Evolutionary conservation across 2,113 vertebrate species (phyloP).

Genomic region (Ailurus styani): DNA sequence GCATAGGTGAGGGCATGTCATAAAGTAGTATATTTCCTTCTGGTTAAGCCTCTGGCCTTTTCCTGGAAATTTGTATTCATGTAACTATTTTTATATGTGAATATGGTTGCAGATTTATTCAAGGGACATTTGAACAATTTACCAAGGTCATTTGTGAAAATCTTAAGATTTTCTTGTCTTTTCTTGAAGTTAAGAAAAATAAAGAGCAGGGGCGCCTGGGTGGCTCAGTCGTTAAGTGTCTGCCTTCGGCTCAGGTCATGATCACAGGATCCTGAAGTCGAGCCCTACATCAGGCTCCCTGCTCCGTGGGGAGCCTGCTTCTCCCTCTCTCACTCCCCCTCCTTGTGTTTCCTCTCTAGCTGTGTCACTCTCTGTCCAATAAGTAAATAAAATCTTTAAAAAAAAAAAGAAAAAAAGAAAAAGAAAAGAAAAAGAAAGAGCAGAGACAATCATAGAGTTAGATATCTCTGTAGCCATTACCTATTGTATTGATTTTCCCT

Average conservation of each 20-base stretch:
- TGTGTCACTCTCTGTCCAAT: too few relatives aligned
- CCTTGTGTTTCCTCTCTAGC: too few relatives aligned
- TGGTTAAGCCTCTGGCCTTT: background rate
- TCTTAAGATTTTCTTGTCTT: background rate
- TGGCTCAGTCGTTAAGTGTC: too few relatives aligned
- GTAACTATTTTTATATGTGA: background rate
- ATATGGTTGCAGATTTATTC: background rate
- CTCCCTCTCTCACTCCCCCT: too few relatives aligned
- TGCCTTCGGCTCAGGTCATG: too few relatives aligned
- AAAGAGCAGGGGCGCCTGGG: too few relatives aligned
- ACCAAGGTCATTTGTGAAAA: background rate
- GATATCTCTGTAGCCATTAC: background rate
- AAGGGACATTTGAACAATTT: background rate
- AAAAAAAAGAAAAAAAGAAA: too few relatives aligned
- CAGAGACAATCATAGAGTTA: background rate
- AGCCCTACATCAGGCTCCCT: too few relatives aligned
- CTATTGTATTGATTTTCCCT: background rate
- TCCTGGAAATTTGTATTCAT: slow-evolving; percentile 9
- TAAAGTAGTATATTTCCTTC: background rate
- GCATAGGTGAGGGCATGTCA: background rate
- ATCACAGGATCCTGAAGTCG: too few relatives aligned
- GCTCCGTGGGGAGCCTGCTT: too few relatives aligned
- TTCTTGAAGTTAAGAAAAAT: background rate
- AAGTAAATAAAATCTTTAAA: too few relatives aligned
- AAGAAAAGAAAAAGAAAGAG: background rate